Evolutionary conservation across 1,140 invertebrate genomes (phyloP), one percentile per base, ranked within the genome.

Genomic region (Oryzaephilus surinamensis): DNA sequence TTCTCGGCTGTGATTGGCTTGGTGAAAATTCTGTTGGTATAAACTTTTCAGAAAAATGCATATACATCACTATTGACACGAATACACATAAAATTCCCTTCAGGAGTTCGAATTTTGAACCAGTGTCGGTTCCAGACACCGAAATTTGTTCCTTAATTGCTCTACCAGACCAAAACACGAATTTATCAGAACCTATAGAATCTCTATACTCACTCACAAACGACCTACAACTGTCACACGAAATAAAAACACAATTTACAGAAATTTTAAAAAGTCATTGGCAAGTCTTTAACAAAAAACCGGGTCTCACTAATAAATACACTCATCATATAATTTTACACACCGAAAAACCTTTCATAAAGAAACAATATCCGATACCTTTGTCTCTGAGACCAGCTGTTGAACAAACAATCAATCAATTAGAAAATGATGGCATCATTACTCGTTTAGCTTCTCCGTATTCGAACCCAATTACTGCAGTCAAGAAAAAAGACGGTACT

Each of bases 401-500:
- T 0, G 36, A 45, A 12, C 6, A 20, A 6, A 31, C 41, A n/a
- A 40, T 58, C 12, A 12, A 43, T 6, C 28, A 33, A 12, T 52
- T 52, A 42, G 7, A 57, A n/a, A 7, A 41, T 3, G 14, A 36
- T 2, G 35, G 39, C 4, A 42, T 53, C 5, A 51, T 57, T 14
- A 50, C 53, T 28, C 23, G 48, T 5, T 43, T 50, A 8, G 16
- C 32, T 4, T 60, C 55, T 11, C 45, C 53, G 2, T 61, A 52
- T 41, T 50, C 51, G 41, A 64, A 55, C 38, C 60, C 58, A 2
- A 35, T 63, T 2, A 40, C 51, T 0, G 45, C 55, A 21, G 58
- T 57, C 0, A 11, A 40, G 16, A 32, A 43, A 17, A 43, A 38
- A 32, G 41, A 43, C 24, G 34, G 48, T 1, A 32, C 43, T 0